A percentile compares a stretch with the other conserved stretches of the same genome.
phyloP scores from a whole-genome alignment of 64 coral and sea anemone genomes.

The Anthopleura sola region DNA sequence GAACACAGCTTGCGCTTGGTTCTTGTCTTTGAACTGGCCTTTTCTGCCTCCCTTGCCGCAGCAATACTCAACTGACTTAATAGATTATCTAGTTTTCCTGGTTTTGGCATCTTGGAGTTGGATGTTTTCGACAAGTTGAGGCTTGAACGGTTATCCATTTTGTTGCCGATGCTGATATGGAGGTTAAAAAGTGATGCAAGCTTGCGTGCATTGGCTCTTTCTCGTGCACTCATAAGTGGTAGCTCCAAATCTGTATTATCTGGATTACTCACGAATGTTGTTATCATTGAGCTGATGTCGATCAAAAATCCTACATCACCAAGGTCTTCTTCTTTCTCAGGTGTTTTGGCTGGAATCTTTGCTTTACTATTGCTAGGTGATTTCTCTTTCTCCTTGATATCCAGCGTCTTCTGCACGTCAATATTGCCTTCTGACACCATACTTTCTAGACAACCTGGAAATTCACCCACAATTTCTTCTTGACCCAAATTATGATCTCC shows the following conservation, averaged over 20 bases:
- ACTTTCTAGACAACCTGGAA: background rate
- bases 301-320: conserved; percentile 81
- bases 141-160: conserved; percentile 55
- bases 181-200: conserved; percentile 69
- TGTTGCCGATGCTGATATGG: conserved; percentile 63
- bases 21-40: conserved; percentile 38
- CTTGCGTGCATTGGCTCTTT: conserved; percentile 80
- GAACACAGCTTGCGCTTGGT: conserved; percentile 44
- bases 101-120: conserved; percentile 50
- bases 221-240: conserved; percentile 72
- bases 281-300: conserved; percentile 72
- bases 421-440: background rate
- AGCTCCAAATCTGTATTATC: conserved; percentile 43
- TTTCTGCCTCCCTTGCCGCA: conserved; percentile 45
- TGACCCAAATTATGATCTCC: background rate
- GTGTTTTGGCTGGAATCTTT: background rate
- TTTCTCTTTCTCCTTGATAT: background rate
- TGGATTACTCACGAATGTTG: conserved; percentile 47
- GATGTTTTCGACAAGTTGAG: conserved; percentile 53
- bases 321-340: conserved; percentile 50
- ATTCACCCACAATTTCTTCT: background rate
- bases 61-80: conserved; percentile 75
- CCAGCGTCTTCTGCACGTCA: background rate
- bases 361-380: background rate
- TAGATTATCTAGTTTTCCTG: conserved; percentile 62